Conservation (phyloP, 2,113 vertebrate species). For the Leiothrix lutea region DNA sequence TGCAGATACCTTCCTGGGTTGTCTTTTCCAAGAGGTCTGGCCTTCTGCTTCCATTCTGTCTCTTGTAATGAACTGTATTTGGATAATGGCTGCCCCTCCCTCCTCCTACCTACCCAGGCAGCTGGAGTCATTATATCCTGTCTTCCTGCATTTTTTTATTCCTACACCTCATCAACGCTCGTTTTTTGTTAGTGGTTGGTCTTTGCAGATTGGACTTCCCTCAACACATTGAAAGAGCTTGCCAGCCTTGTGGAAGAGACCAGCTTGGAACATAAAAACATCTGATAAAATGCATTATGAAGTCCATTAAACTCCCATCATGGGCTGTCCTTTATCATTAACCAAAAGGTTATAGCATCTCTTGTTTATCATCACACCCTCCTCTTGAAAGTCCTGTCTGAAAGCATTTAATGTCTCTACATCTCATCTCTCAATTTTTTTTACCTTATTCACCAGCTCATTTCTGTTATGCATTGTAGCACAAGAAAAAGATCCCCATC, state of each 20-base stretch:
- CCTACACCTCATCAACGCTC: neutral
- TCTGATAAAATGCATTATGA: neutral
- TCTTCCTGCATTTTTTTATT: neutral
- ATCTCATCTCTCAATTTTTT: neutral
- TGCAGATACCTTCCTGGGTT: neutral
- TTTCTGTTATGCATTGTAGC: neutral
- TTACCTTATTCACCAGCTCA: neutral
- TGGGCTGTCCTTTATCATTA: neutral
- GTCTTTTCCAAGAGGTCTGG: neutral
- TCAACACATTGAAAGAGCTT: neutral
- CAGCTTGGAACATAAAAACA: neutral
- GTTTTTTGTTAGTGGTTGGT: neutral
- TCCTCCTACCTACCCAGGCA: neutral
- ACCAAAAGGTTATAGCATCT: neutral
- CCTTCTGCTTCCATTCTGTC: neutral
- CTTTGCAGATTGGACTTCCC: neutral
- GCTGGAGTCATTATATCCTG: neutral
- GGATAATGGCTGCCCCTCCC: neutral
- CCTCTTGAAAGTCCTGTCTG: neutral
- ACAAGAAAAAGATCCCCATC: neutral
- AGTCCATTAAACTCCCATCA: neutral
- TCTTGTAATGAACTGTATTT: neutral
- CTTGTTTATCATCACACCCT: neutral
- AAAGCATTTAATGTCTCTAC: neutral
- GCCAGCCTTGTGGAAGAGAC: neutral